A percentile compares a stretch with the other conserved stretches of the same genome.
Conservation (phyloP, 2,888 invertebrate species). For the Dynastes maya region DNA sequence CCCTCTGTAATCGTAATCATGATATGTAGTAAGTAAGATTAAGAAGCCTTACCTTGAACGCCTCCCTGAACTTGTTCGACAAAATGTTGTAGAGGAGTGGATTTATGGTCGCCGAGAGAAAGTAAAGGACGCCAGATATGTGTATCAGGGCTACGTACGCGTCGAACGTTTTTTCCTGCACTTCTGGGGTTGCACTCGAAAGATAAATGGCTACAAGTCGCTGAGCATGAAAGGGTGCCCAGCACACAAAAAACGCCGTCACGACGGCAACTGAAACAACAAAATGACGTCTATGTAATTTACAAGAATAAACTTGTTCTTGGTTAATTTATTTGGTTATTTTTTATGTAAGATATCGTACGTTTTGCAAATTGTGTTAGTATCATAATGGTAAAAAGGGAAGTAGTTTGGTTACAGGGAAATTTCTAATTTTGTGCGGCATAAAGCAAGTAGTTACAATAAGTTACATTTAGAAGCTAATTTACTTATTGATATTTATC, state of each 20-base stretch:
- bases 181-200: constrained; percentile 61
- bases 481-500: no score
- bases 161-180: constrained; percentile 58
- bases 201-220: constrained; percentile 85
- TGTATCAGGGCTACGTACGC: constrained; percentile 82
- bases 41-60: constrained; percentile 84
- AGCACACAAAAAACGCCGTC: constrained; percentile 91
- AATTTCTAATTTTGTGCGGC: no score
- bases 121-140: constrained; percentile 91
- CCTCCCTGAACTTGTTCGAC: constrained; percentile 94
- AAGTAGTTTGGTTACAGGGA: no score
- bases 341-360: not conserved
- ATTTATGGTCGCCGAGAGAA: constrained; percentile 93
- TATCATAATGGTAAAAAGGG: no score
- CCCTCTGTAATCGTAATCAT: not conserved
- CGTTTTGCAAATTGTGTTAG: no score
- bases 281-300: constrained; percentile 21
- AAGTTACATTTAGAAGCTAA: no score
- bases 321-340: not conserved
- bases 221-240: constrained; percentile 96
- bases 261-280: constrained; percentile 86
- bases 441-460: no score
- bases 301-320: not conserved
- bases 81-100: constrained; percentile 95
- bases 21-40: not conserved